These are phyloP conservation scores for Nothocercus nigrocapillus DNA, from an alignment of 2,113 vertebrate genomes.

Conservation along the genomic window DNA sequence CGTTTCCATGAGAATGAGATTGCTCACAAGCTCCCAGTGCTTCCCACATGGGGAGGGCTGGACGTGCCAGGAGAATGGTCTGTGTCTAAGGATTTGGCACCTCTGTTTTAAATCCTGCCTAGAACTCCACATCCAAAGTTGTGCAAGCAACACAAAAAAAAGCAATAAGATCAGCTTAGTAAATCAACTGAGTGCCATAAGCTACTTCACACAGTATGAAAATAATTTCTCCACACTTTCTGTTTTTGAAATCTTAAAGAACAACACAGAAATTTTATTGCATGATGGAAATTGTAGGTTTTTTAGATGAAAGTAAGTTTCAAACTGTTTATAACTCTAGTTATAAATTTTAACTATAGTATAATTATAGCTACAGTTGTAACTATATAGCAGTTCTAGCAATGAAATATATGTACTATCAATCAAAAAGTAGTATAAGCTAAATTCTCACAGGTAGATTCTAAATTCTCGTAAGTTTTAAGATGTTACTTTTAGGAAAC, in stretches of 20 bases:
- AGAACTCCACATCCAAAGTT: background rate
- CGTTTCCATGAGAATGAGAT: slow-evolving; percentile 34
- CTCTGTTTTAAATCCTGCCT: background rate
- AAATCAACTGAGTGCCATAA: background rate
- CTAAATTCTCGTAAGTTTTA: background rate
- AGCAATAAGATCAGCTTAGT: background rate
- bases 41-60: background rate
- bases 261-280: background rate
- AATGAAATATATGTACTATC: background rate
- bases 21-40: background rate
- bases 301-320: background rate
- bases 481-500: background rate
- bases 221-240: background rate
- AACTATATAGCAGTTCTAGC: background rate
- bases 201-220: background rate
- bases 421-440: background rate
- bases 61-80: background rate
- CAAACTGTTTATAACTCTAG: background rate
- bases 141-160: background rate
- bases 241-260: background rate
- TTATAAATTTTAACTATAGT: background rate
- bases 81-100: background rate
- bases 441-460: background rate
- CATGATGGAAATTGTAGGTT: background rate
- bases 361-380: background rate